Evolutionary conservation across 2,113 vertebrate species (phyloP).

Genomic region (Labrus mixtus): DNA sequence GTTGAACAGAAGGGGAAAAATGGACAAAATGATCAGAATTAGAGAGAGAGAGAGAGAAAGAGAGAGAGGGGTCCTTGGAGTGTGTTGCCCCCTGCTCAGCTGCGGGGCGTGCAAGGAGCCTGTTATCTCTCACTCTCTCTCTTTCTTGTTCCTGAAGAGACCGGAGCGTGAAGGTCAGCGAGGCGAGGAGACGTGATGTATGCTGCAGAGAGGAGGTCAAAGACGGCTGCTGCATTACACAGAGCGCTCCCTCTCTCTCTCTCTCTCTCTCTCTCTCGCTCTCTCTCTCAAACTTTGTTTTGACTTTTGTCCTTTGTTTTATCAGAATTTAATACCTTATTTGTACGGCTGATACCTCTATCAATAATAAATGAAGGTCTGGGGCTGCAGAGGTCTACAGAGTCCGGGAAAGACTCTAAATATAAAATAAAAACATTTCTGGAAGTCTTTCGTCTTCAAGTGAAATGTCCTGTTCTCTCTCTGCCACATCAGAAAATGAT

Average conservation of each 20-base stretch:
- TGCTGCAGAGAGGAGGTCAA: not conserved
- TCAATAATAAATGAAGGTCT: constrained; percentile 17
- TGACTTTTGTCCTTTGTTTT: not conserved
- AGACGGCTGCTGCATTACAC: not conserved
- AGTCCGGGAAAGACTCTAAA: not conserved
- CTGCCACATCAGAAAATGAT: too few species aligned
- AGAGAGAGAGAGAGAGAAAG: not conserved
- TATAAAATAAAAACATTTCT: not conserved
- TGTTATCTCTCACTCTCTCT: not conserved
- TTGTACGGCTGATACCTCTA: constrained; percentile 1
- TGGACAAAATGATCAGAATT: too few species aligned
- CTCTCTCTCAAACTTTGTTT: not conserved
- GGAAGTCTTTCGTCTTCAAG: too few species aligned
- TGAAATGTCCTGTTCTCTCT: too few species aligned
- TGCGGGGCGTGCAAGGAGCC: not conserved
- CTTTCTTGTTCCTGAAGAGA: not conserved
- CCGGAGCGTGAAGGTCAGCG: not conserved
- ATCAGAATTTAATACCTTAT: not conserved
- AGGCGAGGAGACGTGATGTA: not conserved
- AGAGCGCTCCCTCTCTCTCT: not conserved
- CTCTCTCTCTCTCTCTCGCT: too few species aligned
- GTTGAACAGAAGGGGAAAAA: too few species aligned
- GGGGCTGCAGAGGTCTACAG: not conserved
- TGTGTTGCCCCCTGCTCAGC: not conserved
- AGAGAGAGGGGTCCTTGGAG: not conserved